Evolutionary conservation across 2,113 vertebrate genomes (phyloP).

Genomic region (Arenaria interpres): DNA sequence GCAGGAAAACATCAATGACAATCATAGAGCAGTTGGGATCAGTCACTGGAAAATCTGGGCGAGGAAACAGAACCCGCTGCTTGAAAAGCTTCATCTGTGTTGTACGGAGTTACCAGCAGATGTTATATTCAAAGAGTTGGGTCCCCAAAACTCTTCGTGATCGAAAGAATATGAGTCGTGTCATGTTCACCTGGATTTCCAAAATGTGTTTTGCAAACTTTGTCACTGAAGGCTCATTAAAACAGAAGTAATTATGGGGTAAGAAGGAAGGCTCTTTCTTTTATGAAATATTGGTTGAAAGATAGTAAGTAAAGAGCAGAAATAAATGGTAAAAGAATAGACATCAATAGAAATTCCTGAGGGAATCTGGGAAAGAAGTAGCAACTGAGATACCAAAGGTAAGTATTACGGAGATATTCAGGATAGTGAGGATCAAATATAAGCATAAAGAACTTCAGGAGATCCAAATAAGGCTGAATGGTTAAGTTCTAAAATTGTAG

Average conservation of each 20-base stretch:
- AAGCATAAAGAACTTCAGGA: not conserved
- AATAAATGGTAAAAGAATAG: not conserved
- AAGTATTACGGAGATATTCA: not conserved
- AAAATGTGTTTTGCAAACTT: not conserved
- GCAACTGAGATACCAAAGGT: not conserved
- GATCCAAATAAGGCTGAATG: not conserved
- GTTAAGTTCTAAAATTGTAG: not conserved
- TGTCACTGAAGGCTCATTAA: not conserved
- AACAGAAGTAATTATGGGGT: not conserved
- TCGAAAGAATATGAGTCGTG: not conserved
- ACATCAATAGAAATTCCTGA: not conserved
- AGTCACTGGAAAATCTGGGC: slow-evolving; percentile 21
- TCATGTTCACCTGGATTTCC: not conserved
- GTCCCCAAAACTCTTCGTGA: not conserved
- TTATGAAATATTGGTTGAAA: not conserved
- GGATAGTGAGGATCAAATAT: not conserved
- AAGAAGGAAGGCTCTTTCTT: not conserved
- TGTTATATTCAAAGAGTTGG: not conserved
- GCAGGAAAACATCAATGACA: slow-evolving; percentile 25
- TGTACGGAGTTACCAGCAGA: not conserved
- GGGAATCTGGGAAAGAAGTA: not conserved
- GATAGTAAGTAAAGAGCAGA: not conserved
- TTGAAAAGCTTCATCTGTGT: not conserved
- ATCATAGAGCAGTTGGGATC: slow-evolving; percentile 5
- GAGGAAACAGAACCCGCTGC: not conserved